Evolutionary conservation across 2,888 invertebrate genomes (phyloP).

Genomic region (Amblyjoppa fuscipennis): DNA sequence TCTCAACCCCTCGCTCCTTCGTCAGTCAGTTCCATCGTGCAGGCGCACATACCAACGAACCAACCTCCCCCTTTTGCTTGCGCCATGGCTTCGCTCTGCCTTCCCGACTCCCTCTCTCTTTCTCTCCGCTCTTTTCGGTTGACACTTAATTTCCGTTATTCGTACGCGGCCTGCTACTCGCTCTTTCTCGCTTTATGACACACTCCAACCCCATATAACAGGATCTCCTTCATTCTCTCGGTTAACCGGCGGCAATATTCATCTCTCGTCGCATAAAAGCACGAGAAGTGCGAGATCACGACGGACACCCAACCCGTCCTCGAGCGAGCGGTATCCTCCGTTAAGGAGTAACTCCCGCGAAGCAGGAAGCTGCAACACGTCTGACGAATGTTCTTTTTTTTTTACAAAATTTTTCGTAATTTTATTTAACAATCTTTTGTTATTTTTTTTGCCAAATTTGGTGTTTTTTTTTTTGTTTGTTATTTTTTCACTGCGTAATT

Average conservation of each 20-base stretch:
- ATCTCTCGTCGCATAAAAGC: conserved; percentile 64
- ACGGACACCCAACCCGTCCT: conserved; percentile 51
- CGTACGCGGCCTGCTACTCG: conserved; percentile 79
- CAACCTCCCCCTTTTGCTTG: conserved; percentile 41
- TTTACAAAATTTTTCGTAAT: not conserved
- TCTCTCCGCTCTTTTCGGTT: conserved; percentile 79
- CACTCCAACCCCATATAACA: conserved; percentile 67
- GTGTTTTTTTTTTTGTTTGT: not conserved
- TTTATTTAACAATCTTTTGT: not conserved
- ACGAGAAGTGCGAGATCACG: conserved; percentile 56
- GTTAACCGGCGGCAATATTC: conserved; percentile 74
- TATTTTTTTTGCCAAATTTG: too few relatives aligned
- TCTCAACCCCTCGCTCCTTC: conserved; percentile 55
- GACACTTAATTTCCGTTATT: conserved; percentile 85
- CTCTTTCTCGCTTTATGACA: conserved; percentile 80
- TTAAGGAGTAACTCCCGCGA: not conserved
- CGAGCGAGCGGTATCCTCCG: conserved; percentile 19
- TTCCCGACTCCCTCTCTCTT: conserved; percentile 48
- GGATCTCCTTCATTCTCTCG: conserved; percentile 78
- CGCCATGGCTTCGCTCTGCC: conserved; percentile 46
- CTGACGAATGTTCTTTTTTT: not conserved
- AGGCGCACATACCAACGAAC: conserved; percentile 43
- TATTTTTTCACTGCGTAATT: not conserved
- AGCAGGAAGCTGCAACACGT: not conserved
- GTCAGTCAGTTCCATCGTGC: conserved; percentile 49